phyloP scores from a whole-genome alignment of 2,797 vertebrate species.

The Otolemur crassicaudatus region DNA sequence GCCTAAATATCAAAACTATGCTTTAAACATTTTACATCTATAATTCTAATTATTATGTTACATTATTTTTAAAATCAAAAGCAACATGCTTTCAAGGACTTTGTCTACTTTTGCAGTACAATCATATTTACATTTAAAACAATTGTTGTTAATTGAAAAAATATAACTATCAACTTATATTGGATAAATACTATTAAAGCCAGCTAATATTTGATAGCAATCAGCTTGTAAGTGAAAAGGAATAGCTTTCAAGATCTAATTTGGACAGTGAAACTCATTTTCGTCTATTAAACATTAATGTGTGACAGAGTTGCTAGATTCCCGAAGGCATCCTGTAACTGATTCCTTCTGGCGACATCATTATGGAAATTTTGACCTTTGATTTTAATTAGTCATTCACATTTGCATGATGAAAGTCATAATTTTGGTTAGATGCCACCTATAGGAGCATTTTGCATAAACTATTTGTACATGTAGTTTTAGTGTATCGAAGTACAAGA shows the following conservation, averaged over 20 bases:
- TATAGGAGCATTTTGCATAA: constrained; percentile 58
- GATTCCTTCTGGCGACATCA: constrained; percentile 79
- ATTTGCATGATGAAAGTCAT: constrained; percentile 81
- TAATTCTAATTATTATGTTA: constrained; percentile 69
- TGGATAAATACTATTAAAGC: constrained; percentile 17
- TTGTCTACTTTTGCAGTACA: constrained; percentile 50
- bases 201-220: constrained; percentile 42
- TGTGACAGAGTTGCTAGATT: constrained; percentile 74
- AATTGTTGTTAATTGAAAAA: constrained; percentile 66
- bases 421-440: constrained; percentile 80
- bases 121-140: constrained; percentile 69
- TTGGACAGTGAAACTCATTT: constrained; percentile 76
- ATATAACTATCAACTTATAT: constrained; percentile 30
- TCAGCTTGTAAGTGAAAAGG: constrained; percentile 22
- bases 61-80: constrained; percentile 74
- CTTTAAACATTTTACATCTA: constrained; percentile 48
- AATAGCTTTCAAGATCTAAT: constrained; percentile 68
- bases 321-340: constrained; percentile 75
- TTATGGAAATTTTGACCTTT: constrained; percentile 84
- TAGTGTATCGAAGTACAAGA: constrained; percentile 8
- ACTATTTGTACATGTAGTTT: constrained; percentile 56
- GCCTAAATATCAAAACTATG: background rate
- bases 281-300: constrained; percentile 77
- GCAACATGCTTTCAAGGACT: constrained; percentile 74
- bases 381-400: constrained; percentile 82